A percentile compares a stretch with the other conserved stretches of the same genome.
Conservation (phyloP, 2,113 vertebrate genomes). For the Trematocara macrostoma region DNA sequence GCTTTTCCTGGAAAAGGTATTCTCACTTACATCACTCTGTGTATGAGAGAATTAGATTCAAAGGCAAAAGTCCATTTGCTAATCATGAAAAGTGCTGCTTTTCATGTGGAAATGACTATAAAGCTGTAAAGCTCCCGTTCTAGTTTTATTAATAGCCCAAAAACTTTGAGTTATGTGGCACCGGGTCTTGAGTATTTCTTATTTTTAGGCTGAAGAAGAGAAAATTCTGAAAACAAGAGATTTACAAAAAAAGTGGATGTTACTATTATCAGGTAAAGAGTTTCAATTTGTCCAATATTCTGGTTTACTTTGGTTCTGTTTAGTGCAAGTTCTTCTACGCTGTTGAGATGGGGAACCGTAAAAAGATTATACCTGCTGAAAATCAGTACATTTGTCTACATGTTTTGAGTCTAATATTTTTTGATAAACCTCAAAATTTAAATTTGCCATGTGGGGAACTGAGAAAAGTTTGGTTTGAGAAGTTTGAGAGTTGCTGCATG, state of each 20-base stretch:
- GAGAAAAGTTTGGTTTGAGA: neutral
- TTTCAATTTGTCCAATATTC: neutral
- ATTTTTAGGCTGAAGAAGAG: neutral
- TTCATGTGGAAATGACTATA: neutral
- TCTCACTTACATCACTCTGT: neutral
- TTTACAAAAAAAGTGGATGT: rapidly evolving
- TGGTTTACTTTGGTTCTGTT: neutral
- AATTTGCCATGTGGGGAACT: neutral
- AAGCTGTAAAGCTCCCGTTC: neutral
- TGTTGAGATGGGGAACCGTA: neutral
- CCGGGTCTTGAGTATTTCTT: neutral
- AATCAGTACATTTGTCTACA: neutral
- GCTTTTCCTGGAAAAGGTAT: neutral
- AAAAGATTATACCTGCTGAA: neutral
- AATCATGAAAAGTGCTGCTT: neutral
- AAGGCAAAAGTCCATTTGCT: neutral
- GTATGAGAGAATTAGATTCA: neutral
- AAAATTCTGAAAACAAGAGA: rapidly evolving
- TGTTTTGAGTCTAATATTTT: neutral
- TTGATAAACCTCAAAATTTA: neutral
- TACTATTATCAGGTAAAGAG: neutral
- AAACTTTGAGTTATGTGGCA: rapidly evolving
- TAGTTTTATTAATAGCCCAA: neutral
- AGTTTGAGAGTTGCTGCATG: neutral
- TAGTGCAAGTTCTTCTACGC: neutral